A percentile compares a stretch with the other conserved stretches of the same genome.
Conservation (phyloP, 1,140 invertebrate species). For the Drosophila pseudoobscura region DNA sequence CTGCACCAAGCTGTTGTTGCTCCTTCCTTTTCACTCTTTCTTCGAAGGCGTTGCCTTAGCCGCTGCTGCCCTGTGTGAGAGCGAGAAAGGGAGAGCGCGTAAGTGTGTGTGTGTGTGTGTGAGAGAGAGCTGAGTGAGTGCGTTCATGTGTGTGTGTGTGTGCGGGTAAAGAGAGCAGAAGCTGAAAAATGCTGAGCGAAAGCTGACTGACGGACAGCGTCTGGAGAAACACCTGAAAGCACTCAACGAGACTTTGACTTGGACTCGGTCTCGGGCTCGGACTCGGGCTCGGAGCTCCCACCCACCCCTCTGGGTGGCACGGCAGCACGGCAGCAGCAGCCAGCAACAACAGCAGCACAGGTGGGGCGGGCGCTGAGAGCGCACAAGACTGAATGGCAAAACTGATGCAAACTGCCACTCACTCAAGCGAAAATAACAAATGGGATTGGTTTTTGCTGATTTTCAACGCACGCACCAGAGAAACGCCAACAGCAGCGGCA, state of each 20-base stretch:
- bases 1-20: conserved; percentile 15
- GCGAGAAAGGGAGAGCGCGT: conserved; percentile 30
- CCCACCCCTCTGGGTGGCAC: no score
- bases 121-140: conserved; percentile 29
- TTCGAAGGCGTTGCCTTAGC: conserved; percentile 72
- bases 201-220: conserved; percentile 54
- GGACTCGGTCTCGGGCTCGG: no score
- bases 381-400: conserved; percentile 67
- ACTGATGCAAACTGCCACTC: conserved; percentile 83
- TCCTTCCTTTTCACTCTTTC: conserved; percentile 38
- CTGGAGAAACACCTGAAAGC: conserved; percentile 49
- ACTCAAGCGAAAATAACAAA: conserved; percentile 83
- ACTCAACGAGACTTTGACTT: conserved; percentile 28
- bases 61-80: conserved; percentile 27
- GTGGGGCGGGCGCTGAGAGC: conserved; percentile 39
- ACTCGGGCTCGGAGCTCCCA: no score
- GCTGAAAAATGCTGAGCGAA: conserved; percentile 55
- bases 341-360: conserved; percentile 27
- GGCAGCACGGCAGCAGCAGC: no score
- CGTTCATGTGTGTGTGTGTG: conserved; percentile 39
- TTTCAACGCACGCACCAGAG: conserved; percentile 71
- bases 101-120: conserved; percentile 8
- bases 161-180: conserved; percentile 36
- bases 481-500: conserved; percentile 30
- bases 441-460: conserved; percentile 84